Percentiles rank a stretch among this genome's conserved stretches.
Conservation (phyloP, 2,797 vertebrate species). For the Cryptoblepharus egeriae region DNA sequence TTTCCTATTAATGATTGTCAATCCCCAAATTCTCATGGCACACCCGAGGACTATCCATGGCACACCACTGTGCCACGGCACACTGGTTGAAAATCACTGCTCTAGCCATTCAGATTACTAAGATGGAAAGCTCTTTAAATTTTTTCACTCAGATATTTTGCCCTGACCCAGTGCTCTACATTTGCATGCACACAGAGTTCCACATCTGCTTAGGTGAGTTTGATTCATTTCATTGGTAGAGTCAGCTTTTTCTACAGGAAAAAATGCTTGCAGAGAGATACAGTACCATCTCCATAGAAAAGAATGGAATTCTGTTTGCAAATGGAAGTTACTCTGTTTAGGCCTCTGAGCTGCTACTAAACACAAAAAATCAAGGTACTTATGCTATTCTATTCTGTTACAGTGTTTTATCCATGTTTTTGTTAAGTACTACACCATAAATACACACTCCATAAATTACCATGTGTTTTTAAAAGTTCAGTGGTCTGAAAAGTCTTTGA, state of each 20-base stretch:
- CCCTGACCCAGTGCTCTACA: background rate
- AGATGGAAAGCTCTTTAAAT: background rate
- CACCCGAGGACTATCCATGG: too few species aligned
- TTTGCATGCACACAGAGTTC: background rate
- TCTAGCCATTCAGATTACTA: too few species aligned
- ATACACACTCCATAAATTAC: background rate
- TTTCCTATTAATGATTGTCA: too few species aligned
- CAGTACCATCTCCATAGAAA: background rate
- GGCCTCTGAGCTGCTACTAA: background rate
- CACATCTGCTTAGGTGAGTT: background rate
- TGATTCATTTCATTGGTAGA: background rate
- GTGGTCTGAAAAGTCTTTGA: constrained; percentile 16
- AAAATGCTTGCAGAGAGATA: background rate
- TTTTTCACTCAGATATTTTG: background rate
- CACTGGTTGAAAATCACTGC: too few species aligned
- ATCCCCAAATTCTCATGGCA: too few species aligned
- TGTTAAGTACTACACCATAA: background rate
- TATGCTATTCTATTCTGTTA: constrained; percentile 14
- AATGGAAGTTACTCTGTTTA: background rate
- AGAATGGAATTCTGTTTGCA: background rate
- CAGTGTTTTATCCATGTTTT: background rate
- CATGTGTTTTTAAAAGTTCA: constrained; percentile 21
- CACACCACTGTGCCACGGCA: too few species aligned
- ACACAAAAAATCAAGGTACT: background rate
- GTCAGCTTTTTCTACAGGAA: background rate